Evolutionary conservation across 2,113 vertebrate species (phyloP).

Genomic region (Sinocyclocheilus grahami): DNA sequence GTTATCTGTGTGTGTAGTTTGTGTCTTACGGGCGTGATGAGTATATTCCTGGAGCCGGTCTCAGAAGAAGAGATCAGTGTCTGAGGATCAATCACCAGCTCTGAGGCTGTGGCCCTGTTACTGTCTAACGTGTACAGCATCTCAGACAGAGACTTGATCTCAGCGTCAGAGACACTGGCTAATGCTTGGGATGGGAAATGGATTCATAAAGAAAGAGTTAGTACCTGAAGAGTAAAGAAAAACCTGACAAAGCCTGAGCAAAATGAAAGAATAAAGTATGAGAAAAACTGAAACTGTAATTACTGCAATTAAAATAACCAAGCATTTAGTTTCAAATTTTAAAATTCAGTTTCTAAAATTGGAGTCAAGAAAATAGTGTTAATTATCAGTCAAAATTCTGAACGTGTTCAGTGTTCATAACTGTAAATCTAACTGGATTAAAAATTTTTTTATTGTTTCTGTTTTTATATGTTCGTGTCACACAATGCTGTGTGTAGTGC

Average conservation of each 20-base stretch:
- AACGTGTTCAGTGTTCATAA: background rate
- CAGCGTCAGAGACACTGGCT: slow-evolving; percentile 70
- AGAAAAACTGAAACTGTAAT: background rate
- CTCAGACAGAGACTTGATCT: slow-evolving; percentile 84
- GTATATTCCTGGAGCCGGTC: slow-evolving; percentile 66
- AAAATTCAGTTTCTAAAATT: background rate
- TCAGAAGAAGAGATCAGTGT: slow-evolving; percentile 65
- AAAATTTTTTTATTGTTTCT: background rate
- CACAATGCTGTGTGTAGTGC: background rate
- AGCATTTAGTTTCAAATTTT: background rate
- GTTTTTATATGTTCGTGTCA: background rate
- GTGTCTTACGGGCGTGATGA: slow-evolving; percentile 78
- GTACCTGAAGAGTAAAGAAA: too few species aligned
- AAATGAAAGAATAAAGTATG: background rate
- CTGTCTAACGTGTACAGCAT: slow-evolving; percentile 77
- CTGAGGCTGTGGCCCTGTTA: slow-evolving; percentile 80
- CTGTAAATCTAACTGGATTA: background rate
- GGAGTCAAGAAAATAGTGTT: background rate
- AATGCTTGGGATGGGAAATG: background rate
- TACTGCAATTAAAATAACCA: too few species aligned
- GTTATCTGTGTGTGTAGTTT: background rate
- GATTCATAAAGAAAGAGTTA: slow-evolving; percentile 15
- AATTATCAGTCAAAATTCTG: background rate
- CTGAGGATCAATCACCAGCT: slow-evolving; percentile 83
- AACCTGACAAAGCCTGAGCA: background rate